phyloP scores from a whole-genome alignment of 53 echinoderm and acorn worm genomes.

The Echinometra lucunter region DNA sequence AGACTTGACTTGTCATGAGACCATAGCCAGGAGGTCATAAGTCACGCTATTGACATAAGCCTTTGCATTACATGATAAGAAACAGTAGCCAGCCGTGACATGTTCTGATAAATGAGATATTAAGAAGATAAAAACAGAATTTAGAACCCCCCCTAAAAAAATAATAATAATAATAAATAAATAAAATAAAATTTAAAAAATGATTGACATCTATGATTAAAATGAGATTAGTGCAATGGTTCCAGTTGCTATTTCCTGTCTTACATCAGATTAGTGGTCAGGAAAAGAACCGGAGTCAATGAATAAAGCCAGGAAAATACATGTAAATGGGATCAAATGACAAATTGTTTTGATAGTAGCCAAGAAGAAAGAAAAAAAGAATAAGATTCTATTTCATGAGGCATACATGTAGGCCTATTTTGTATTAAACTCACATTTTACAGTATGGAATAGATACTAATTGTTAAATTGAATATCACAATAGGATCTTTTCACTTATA shows the following conservation, averaged over 20 bases:
- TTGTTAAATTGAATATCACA: too few species aligned
- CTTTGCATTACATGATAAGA: slow-evolving; percentile 28
- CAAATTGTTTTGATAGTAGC: not conserved
- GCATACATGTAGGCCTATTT: too few species aligned
- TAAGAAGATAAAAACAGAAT: not conserved
- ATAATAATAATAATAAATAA: too few species aligned
- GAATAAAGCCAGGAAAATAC: not conserved
- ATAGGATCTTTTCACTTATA: too few species aligned
- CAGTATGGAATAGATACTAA: too few species aligned
- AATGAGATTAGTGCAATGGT: slow-evolving; percentile 34
- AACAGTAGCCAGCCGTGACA: slow-evolving; percentile 21
- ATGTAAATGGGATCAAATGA: not conserved
- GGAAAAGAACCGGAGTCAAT: not conserved
- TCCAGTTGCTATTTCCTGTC: slow-evolving; percentile 46
- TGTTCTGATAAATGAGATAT: not conserved
- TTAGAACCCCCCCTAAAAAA: too few species aligned
- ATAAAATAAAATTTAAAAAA: not conserved
- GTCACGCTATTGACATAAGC: not conserved
- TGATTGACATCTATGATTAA: slow-evolving; percentile 30
- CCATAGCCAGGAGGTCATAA: slow-evolving; percentile 46
- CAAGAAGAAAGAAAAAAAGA: not conserved
- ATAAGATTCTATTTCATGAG: too few species aligned
- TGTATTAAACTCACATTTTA: too few species aligned
- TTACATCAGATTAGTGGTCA: slow-evolving; percentile 53
- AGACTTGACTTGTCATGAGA: slow-evolving; percentile 47